Conservation (phyloP, 1,140 invertebrate genomes). For the Drosophila sturtevanti region DNA sequence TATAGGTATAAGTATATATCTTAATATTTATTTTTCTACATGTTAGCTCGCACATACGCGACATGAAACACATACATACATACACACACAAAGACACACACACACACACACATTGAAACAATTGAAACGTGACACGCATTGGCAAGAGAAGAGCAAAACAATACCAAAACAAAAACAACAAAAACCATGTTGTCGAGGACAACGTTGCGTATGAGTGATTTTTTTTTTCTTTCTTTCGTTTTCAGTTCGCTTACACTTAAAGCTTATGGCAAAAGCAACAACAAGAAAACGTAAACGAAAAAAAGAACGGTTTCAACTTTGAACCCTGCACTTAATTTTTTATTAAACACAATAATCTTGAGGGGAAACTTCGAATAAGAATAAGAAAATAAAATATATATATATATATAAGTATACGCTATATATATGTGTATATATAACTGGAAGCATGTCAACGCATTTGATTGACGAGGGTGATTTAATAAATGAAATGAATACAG, state of each 20-base stretch:
- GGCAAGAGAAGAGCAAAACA: conserved; percentile 19
- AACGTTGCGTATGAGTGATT: conserved; percentile 67
- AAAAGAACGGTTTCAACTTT: conserved; percentile 54
- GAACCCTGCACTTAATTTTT: conserved; percentile 75
- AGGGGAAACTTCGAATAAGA: conserved; percentile 28
- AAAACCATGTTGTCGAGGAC: conserved; percentile 4
- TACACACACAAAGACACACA: conserved; percentile 10
- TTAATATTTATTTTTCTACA: conserved; percentile 71
- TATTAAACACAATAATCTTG: conserved; percentile 73
- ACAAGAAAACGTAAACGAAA: neutral
- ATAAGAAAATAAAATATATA: conserved; percentile 23
- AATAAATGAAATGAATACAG: conserved; percentile 63
- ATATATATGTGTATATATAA: conserved; percentile 26
- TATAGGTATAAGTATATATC: conserved; percentile 47
- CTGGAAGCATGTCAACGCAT: conserved; percentile 70
- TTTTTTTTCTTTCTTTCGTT: conserved; percentile 11
- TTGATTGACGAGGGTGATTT: conserved; percentile 80
- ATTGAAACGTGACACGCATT: conserved; percentile 75
- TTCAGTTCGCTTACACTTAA: conserved; percentile 49
- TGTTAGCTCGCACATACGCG: conserved; percentile 58
- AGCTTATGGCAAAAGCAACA: conserved; percentile 56
- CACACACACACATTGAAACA: conserved; percentile 55
- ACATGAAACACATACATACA: conserved; percentile 7
- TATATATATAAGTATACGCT: too few relatives aligned
- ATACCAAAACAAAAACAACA: neutral